Base-by-base conservation (phyloP, 2,797 vertebrate genomes). In the Odontamblyopus lacepedii region DNA sequence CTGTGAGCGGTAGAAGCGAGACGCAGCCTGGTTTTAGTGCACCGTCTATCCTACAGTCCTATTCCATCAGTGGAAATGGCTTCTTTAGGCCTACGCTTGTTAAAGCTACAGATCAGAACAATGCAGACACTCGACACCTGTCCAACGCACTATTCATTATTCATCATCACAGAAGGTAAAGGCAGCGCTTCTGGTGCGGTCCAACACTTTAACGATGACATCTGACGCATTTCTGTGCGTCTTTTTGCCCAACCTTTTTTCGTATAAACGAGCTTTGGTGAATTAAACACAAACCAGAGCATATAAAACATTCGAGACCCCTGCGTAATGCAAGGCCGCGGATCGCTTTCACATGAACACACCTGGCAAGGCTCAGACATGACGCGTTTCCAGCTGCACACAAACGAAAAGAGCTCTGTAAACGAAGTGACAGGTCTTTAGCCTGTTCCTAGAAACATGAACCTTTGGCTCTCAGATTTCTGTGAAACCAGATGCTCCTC, bases 331-430 rank as follows among this genome's bases (percentile, higher is more conserved):
- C 72, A 51, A 80, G 63, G 51, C 12, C 29, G 68, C 69, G 19
- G 57, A 29, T 75, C 62, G 63, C 61, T 72, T 77, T 69, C 67
- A 72, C 76, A 84, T 74, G 79, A 73, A 26, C 75, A 16, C 67
- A 71, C 73, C 79, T 81, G 63, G 61, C 56, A 63, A 63, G 9
- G 48, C 41, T 73, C 48, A 38, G 72, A 57, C 60, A 35, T 75
- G 53, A 70, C 30, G 35, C 35, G 69, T 62, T 70, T 19, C 7
- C 72, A 71, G 23, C 71, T 65, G 75, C 77, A 61, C 61, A 66
- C 69, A 60, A 72, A 72, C 32, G 66, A 61, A 51, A 50, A 71
- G 75, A 76, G 72, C 82, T 79, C 67, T 30, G 70, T 11, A 55
- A 75, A 66, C 41, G 41, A 29, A 27, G 16, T 51, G 41, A 66